Evolutionary conservation across 2,113 vertebrate species (phyloP).

Genomic region (Struthio camelus): DNA sequence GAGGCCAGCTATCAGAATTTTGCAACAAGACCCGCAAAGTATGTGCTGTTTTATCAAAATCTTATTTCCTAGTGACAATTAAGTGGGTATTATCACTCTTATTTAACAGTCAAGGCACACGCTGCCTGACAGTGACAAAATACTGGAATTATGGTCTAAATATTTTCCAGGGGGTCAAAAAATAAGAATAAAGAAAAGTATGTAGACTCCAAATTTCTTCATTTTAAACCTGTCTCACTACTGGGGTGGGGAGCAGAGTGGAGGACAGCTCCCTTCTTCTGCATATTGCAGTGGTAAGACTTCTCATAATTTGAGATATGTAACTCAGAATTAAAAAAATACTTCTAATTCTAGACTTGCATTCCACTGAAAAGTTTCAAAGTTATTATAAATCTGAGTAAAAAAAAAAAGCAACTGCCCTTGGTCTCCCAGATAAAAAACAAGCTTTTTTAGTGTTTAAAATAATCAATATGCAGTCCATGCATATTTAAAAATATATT

Average conservation of each 20-base stretch:
- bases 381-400: neutral
- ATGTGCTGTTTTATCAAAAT: neutral
- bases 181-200: neutral
- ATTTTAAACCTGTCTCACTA: neutral
- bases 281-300: neutral
- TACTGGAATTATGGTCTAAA: neutral
- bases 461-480: neutral
- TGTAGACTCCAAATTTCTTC: neutral
- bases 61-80: neutral
- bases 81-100: neutral
- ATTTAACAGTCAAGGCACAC: neutral
- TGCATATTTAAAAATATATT: slow-evolving; percentile 19
- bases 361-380: neutral
- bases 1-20: neutral
- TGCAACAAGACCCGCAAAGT: neutral
- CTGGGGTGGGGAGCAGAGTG: neutral
- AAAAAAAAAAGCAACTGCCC: slow-evolving; percentile 4
- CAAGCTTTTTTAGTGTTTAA: neutral
- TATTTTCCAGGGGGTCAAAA: neutral
- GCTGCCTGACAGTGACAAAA: neutral
- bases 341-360: neutral
- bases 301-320: neutral
- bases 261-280: neutral
- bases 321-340: neutral
- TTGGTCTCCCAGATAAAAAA: neutral